Conservation (phyloP, 2,888 invertebrate genomes). For the Troglohyphantes excavatus region DNA sequence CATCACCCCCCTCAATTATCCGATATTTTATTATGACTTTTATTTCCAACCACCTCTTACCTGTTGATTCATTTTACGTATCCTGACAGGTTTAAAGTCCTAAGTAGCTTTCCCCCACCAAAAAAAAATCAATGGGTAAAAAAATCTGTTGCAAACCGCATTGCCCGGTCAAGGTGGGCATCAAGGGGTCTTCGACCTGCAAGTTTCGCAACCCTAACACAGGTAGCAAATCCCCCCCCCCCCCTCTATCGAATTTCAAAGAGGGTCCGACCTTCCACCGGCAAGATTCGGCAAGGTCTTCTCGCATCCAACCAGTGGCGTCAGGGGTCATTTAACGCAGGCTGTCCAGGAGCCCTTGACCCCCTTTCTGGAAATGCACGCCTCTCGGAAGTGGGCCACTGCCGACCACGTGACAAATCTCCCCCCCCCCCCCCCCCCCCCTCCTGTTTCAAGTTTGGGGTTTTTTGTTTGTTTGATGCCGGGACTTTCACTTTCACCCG, state of each 20-base stretch:
- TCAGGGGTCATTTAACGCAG: conserved; percentile 73
- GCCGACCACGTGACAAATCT: conserved; percentile 61
- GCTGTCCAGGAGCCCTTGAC: conserved; percentile 66
- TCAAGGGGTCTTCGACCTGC: conserved; percentile 66
- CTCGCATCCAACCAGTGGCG: conserved; percentile 8
- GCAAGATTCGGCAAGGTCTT: background rate
- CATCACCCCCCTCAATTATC: background rate
- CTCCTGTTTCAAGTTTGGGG: background rate
- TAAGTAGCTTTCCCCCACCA: background rate
- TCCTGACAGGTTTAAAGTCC: background rate
- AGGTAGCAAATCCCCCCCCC: background rate
- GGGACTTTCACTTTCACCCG: conserved; percentile 70
- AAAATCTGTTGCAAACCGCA: background rate
- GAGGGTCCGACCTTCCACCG: conserved; percentile 48
- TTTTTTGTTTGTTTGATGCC: conserved; percentile 47
- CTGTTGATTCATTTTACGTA: background rate
- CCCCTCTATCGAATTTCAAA: conserved; percentile 7
- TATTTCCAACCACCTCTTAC: background rate
- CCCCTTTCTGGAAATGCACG: conserved; percentile 52
- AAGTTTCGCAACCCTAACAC: conserved; percentile 30
- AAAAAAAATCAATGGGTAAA: background rate
- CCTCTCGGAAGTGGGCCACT: conserved; percentile 76
- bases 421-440: conserved; percentile 32
- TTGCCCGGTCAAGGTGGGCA: conserved; percentile 59
- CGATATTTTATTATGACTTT: background rate